Base-by-base conservation (phyloP, 2,797 vertebrate species). In the Ctenosaura bakeri region DNA sequence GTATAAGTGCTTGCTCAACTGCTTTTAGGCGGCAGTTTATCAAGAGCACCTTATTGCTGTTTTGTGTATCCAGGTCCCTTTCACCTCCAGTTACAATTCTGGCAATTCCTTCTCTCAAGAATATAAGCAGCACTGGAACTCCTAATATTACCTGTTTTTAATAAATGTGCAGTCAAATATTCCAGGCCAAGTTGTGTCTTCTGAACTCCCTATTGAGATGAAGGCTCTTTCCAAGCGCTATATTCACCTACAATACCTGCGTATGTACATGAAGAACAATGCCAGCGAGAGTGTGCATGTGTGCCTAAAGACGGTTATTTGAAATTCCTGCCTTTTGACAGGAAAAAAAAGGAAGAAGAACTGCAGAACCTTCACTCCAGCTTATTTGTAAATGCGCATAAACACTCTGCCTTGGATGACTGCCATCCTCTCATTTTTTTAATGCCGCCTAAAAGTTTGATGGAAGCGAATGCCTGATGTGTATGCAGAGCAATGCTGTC, bases 391-490 rank as follows among this genome's bases (percentile, higher is more conserved):
- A 85, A 89, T 0, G 83, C 77, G n/a, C 64, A 73, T 26, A 24
- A 87, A 83, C 80, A 8, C 62, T 46, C 83, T 69, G 12, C 38
- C 38, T 22, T 1, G 14, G 35, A 24, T 79, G 86, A 85, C 62
- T 32, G 88, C 74, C 56, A 50, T 42, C 26, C 87, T 46, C 66
- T 89, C 14, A 4, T 52, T 90, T 59, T 87, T 69, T 81, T 86
- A 93, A 90, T 1, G 3, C 85, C 59, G 6, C 86, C 82, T 66
- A n/a, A 0, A 91, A 87, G 56, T 83, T 14, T 0, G 82, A 26
- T 0, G 56, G 90, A 9, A 24, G 80, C 0, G 92, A 92, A 90
- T 64, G 91, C 29, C 89, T 87, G 76, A 83, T 92, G 91, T 0
- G 82, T 79, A 85, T 80, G 92, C 92, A 76, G 86, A 46, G 92